A percentile compares a stretch with the other conserved stretches of the same genome.
Evolutionary conservation across 2,113 vertebrate genomes (phyloP).

Genomic region (Platysternon megacephalum): DNA sequence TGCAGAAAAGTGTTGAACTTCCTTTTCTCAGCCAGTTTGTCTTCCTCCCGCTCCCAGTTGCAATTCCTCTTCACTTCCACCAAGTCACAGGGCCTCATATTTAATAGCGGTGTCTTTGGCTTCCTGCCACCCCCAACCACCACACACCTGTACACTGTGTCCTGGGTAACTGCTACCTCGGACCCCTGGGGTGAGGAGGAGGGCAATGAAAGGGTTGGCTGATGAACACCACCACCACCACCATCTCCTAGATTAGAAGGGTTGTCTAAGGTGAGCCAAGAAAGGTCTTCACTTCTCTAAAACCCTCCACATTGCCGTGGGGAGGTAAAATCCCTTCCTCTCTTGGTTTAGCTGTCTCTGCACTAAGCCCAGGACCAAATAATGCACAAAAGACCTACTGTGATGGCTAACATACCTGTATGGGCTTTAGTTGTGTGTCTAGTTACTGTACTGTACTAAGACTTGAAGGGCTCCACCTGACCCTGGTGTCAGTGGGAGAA

Average conservation of each 20-base stretch:
- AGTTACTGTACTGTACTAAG: background rate
- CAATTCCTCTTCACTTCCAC: background rate
- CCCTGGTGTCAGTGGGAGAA: too few species aligned
- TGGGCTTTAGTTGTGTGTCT: background rate
- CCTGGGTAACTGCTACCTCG: background rate
- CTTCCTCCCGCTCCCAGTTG: background rate
- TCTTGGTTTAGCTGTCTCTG: background rate
- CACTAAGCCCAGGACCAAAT: background rate
- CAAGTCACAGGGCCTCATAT: background rate
- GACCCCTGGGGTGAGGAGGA: background rate
- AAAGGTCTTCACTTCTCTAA: background rate
- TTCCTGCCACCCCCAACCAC: background rate
- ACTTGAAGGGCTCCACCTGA: background rate
- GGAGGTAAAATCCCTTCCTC: background rate
- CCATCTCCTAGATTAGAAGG: background rate
- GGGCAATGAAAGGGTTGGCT: background rate
- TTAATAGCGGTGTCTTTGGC: background rate
- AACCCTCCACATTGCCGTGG: background rate
- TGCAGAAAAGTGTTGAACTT: background rate
- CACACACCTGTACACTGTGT: background rate
- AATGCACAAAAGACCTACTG: background rate
- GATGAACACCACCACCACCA: background rate
- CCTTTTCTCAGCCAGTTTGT: background rate
- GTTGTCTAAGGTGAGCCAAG: background rate
- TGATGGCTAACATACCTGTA: background rate